A percentile compares a stretch with the other conserved stretches of the same genome.
Conservation (phyloP, 64 coral and sea anemone genomes). For the Pocillopora verrucosa region DNA sequence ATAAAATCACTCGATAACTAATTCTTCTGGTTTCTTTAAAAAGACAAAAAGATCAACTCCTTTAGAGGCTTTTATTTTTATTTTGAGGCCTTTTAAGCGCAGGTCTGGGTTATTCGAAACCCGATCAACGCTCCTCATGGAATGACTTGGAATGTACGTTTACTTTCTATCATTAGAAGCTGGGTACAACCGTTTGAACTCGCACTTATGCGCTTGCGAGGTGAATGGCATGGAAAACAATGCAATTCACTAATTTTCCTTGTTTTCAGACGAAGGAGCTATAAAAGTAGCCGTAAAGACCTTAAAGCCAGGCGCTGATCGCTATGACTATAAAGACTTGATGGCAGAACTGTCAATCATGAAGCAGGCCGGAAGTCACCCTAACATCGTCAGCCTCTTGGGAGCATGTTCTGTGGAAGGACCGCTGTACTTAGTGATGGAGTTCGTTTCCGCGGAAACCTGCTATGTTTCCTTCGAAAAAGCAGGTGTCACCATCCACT, state of each 20-base stretch:
- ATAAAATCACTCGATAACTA: background rate
- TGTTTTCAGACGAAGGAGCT: slow-evolving; percentile 38
- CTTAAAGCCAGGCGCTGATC: slow-evolving; percentile 57
- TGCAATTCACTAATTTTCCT: background rate
- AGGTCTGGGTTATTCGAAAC: no score
- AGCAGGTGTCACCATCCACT: slow-evolving; percentile 32
- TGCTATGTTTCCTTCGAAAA: slow-evolving; percentile 48
- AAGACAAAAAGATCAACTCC: background rate
- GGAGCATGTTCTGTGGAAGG: slow-evolving; percentile 63
- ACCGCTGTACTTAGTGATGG: slow-evolving; percentile 77
- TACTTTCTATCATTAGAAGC: no score
- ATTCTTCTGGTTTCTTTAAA: background rate
- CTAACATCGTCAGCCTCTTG: slow-evolving; percentile 68
- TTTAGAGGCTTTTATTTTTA: no score
- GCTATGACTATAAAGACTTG: slow-evolving; percentile 72
- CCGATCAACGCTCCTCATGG: no score
- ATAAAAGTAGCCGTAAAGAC: slow-evolving; percentile 65
- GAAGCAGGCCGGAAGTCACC: slow-evolving; percentile 62
- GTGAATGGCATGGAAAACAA: no score
- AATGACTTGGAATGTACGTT: no score
- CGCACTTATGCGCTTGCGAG: no score
- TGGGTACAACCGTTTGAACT: no score
- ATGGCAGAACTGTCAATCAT: slow-evolving; percentile 64
- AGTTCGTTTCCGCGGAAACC: slow-evolving; percentile 68
- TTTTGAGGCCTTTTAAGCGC: no score